Base-by-base conservation (phyloP, 1,140 invertebrate genomes). In the Agrypnia vestita region DNA sequence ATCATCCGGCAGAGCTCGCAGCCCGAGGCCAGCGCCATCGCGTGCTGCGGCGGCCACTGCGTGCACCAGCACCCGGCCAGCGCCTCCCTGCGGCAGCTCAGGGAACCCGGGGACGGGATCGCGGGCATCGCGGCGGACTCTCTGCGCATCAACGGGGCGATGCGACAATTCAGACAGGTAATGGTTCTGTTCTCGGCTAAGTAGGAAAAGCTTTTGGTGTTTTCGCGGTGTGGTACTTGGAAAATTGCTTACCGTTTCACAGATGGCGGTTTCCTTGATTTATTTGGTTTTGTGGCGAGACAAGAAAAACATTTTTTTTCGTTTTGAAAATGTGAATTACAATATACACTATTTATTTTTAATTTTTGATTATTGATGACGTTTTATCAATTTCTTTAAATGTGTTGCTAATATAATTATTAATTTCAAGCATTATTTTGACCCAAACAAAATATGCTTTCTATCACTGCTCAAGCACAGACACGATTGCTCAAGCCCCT, bases 71-170 rank as follows among this genome's bases (percentile, higher is more conserved):
- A 93, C 17, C 91, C 92, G 80, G 92, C 93, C 76, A 94, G 93
- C 86, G 93, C 94, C 84, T 97, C 96, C 1, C 88, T 97, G 85
- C 93, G 96, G 84, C 95, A 97, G 85, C 90, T 97, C 19, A 91
- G 95, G 64, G 95, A 96, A 89, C 93, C 94, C 19, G 92, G 93
- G 47, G 95, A 97, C 86, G 96, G 96, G 69, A 97, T 97, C 78
- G 96, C 96, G n/a, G 96, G 96, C 84, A 99, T 99, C 85, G 97
- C 97, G 1, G 97, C 97, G n/a, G 97, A 98, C 89, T 98, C 97
- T 46, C 92, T 99, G 84, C 92, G 97, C 83, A 97, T 99, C 89
- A 99, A 98, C 90, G 97, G 98, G 67, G 97, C 97, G 80, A 96
- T 99, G 90, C 92, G 97, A 84, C 97, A 97, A 84, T 99, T 98